These are phyloP conservation scores for Bombus waltoni DNA, from an alignment of 1,140 invertebrate species.

Conservation along the genomic window DNA sequence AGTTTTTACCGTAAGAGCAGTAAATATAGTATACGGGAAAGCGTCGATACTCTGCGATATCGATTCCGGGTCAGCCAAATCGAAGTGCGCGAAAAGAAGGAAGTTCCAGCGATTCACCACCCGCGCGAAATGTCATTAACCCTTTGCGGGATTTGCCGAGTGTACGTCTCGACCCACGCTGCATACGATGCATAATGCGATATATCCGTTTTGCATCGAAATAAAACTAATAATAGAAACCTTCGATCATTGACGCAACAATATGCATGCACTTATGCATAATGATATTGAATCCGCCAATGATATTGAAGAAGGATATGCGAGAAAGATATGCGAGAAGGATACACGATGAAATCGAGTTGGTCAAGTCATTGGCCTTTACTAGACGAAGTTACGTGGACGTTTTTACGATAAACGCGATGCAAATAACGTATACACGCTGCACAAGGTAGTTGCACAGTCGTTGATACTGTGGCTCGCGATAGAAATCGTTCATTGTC, in stretches of 20 bases:
- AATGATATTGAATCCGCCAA: not conserved
- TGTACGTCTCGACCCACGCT: conserved; percentile 8
- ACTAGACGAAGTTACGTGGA: not conserved
- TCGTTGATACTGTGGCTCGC: not conserved
- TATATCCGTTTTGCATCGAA: conserved; percentile 56
- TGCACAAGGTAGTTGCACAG: not conserved
- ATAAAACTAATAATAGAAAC: conserved; percentile 44
- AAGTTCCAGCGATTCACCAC: conserved; percentile 7
- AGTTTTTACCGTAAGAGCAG: not conserved
- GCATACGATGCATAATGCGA: conserved; percentile 26
- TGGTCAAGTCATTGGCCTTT: not conserved
- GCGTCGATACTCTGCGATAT: not conserved
- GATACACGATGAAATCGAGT: not conserved
- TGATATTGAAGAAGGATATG: too few relatives aligned
- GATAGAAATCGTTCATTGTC: not conserved
- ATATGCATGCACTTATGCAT: not conserved
- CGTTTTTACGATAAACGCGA: conserved; percentile 2
- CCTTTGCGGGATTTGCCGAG: conserved; percentile 38
- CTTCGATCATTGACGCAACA: not conserved
- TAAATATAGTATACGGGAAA: not conserved
- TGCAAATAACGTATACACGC: conserved; percentile 11
- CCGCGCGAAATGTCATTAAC: conserved; percentile 56
- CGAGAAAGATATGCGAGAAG: not conserved
- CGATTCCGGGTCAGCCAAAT: not conserved
- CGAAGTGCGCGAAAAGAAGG: conserved; percentile 41